A percentile compares a stretch with the other conserved stretches of the same genome.
Evolutionary conservation across 2,797 vertebrate genomes (phyloP).

Genomic region (Artibeus jamaicensis): DNA sequence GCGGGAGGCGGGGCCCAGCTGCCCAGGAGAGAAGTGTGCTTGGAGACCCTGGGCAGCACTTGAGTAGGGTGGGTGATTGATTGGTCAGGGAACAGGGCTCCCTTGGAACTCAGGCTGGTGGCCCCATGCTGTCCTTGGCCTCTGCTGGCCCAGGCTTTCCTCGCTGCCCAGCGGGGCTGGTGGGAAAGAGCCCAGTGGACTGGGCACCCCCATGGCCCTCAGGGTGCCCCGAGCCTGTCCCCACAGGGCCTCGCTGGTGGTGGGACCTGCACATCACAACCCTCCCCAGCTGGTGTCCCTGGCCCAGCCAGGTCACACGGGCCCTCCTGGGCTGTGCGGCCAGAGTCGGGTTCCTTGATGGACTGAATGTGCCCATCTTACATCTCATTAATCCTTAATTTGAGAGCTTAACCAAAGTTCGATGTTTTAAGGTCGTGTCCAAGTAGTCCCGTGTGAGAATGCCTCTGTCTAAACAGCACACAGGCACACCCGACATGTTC

Average conservation of each 20-base stretch:
- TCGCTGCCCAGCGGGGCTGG: not conserved
- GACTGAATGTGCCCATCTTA: not conserved
- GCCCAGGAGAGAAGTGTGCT: not conserved
- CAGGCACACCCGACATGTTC: no score
- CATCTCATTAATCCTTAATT: not conserved
- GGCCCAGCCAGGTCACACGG: rapidly evolving
- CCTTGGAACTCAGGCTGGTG: rapidly evolving
- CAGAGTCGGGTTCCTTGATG: not conserved
- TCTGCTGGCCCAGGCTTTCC: not conserved
- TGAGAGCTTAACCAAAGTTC: not conserved
- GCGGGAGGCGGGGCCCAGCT: not conserved
- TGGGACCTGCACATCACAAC: not conserved
- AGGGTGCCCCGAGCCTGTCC: rapidly evolving
- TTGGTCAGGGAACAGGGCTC: rapidly evolving
- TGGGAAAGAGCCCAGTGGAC: not conserved
- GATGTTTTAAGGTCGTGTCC: not conserved
- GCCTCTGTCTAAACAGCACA: rapidly evolving
- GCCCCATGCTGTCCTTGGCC: not conserved
- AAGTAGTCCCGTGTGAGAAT: not conserved
- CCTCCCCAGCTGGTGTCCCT: not conserved
- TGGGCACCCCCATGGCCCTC: not conserved
- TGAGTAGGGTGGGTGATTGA: not conserved
- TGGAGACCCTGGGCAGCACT: not conserved
- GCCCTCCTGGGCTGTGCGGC: rapidly evolving
- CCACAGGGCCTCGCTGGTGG: not conserved